Conservation (phyloP, 2,888 invertebrate species). For the Drosophila pseudotalamancana region DNA sequence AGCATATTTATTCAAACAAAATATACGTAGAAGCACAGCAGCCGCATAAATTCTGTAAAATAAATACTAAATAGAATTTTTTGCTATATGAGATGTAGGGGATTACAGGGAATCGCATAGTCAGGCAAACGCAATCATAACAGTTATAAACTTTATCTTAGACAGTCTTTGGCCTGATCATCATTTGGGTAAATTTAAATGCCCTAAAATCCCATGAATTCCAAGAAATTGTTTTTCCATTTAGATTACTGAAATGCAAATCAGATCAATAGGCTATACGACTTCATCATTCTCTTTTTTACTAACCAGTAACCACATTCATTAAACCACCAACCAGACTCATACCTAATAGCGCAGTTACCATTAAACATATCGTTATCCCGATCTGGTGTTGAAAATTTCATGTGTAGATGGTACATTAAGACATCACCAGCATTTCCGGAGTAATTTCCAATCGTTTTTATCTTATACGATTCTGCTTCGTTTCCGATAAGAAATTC, state of each 20-base stretch:
- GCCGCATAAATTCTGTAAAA: too few relatives aligned
- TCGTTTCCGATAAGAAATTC: slow-evolving; percentile 13
- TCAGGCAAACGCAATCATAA: too few relatives aligned
- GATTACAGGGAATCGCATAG: too few relatives aligned
- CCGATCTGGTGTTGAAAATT: slow-evolving; percentile 15
- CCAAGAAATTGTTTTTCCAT: not conserved
- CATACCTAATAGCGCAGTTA: slow-evolving; percentile 8
- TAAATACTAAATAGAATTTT: too few relatives aligned
- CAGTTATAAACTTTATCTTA: not conserved
- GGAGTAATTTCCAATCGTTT: slow-evolving; percentile 4
- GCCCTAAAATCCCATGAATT: too few relatives aligned
- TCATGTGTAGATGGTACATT: not conserved
- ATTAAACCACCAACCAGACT: slow-evolving; percentile 26
- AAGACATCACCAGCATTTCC: slow-evolving; percentile 19
- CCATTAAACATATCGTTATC: slow-evolving; percentile 8
- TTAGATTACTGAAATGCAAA: slow-evolving; percentile 17
- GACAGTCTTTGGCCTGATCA: slow-evolving; percentile 10
- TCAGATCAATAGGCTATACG: too few relatives aligned
- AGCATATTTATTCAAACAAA: too few relatives aligned
- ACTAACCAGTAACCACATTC: not conserved
- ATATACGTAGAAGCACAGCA: too few relatives aligned
- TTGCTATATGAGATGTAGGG: too few relatives aligned
- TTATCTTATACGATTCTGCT: slow-evolving; percentile 3
- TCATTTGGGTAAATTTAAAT: slow-evolving; percentile 23
- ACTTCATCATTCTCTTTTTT: too few relatives aligned